Conservation (phyloP, 2,113 vertebrate genomes). For the Xyliphius kryptos region DNA sequence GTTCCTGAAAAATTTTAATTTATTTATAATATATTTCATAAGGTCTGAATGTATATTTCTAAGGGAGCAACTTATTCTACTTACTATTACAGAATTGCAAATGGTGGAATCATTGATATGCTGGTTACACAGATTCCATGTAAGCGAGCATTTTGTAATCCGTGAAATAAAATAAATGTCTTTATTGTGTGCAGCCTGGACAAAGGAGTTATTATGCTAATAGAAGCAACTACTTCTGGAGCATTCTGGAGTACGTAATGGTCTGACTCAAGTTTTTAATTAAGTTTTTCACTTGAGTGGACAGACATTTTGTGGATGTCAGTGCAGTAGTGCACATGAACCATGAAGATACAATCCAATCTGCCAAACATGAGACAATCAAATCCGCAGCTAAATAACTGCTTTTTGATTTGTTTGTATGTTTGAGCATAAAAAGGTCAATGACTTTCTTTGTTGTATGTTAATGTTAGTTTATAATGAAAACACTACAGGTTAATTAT, state of each 20-base stretch:
- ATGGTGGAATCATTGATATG: slow-evolving; percentile 11
- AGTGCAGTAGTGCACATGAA: slow-evolving; percentile 23
- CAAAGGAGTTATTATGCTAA: slow-evolving; percentile 40
- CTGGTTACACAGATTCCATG: slow-evolving; percentile 3
- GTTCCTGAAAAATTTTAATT: too few relatives aligned
- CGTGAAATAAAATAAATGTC: slow-evolving; percentile 34
- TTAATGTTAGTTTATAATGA: too few relatives aligned
- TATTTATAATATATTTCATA: too few relatives aligned
- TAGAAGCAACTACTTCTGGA: slow-evolving; percentile 36
- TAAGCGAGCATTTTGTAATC: slow-evolving; percentile 25
- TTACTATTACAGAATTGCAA: too few relatives aligned
- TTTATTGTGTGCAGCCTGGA: slow-evolving; percentile 33
- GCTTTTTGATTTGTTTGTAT: slow-evolving; percentile 41
- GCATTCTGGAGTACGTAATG: slow-evolving; percentile 36
- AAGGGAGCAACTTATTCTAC: too few relatives aligned
- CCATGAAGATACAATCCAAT: slow-evolving; percentile 33
- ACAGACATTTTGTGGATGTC: slow-evolving; percentile 32
- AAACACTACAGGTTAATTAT: too few relatives aligned
- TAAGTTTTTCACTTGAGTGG: slow-evolving; percentile 44
- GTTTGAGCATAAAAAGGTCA: slow-evolving; percentile 38
- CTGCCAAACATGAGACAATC: slow-evolving; percentile 34
- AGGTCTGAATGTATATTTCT: too few relatives aligned
- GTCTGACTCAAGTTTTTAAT: slow-evolving; percentile 42
- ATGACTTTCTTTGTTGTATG: slow-evolving; percentile 13
- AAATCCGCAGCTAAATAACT: slow-evolving; percentile 36